Base-by-base conservation (phyloP, 2,888 invertebrate species). In the Pristionchus entomophagus region DNA sequence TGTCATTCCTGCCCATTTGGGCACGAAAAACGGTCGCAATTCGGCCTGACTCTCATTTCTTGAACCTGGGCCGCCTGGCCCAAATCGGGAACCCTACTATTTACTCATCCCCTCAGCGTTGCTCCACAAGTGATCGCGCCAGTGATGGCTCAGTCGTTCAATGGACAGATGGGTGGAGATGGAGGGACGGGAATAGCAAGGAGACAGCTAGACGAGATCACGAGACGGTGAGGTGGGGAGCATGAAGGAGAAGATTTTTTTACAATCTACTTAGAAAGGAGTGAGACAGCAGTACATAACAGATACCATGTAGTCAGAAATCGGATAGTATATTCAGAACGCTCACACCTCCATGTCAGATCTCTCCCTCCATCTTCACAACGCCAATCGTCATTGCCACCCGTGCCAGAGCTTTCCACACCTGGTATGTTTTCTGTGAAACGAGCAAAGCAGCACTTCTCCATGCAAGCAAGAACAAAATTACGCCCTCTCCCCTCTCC, bases 391-490 rank as follows among this genome's bases (percentile, higher is more conserved):
- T 86, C 88, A 2, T 86, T 91, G 19, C 90, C 91, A 5, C 87
- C 91, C 8, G 92, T 92, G 12, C 92, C 92, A 4, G 92, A 92
- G 84, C 62, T 92, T 26, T 83, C 86, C 14, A 91, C 92, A 0
- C 92, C 92, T 35, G 84, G 73, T 73, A n/a, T n/a, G 73, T 26
- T 56, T 10, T 22, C n/a, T n/a, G n/a, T n/a, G n/a, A n/a, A n/a
- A n/a, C n/a, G n/a, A n/a, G n/a, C n/a, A n/a, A n/a, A n/a, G n/a
- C n/a, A n/a, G n/a, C n/a, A n/a, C n/a, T n/a, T n/a, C n/a, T n/a
- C n/a, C n/a, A n/a, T n/a, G n/a, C n/a, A n/a, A n/a, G n/a, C n/a
- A n/a, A n/a, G n/a, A n/a, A n/a, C n/a, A n/a, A n/a, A n/a, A n/a
- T n/a, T n/a, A n/a, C n/a, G n/a, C n/a, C n/a, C n/a, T n/a, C n/a